Evolutionary conservation across 2,113 vertebrate species (phyloP).

Genomic region (Hyperoodon ampullatus): DNA sequence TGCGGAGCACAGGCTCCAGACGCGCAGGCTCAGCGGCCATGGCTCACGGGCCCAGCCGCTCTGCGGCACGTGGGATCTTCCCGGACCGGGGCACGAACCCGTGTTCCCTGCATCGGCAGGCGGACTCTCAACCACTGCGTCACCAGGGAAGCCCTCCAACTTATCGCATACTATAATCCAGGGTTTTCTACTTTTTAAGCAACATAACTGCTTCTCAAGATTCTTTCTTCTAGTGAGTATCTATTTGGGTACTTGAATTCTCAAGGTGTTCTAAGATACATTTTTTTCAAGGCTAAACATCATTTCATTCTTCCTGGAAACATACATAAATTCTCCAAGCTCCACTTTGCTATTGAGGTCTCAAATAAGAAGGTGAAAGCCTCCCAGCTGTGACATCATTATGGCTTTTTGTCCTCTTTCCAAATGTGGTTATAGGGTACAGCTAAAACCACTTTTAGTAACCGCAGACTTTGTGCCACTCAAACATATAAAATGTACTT

Average conservation of each 20-base stretch:
- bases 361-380: not conserved
- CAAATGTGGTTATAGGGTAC: not conserved
- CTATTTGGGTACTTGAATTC: not conserved
- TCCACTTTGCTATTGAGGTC: not conserved
- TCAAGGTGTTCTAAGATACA: not conserved
- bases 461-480: not conserved
- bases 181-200: not conserved
- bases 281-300: conserved; percentile 47
- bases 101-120: no score
- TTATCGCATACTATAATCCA: not conserved
- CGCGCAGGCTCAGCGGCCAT: no score
- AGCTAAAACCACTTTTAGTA: not conserved
- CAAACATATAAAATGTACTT: not conserved
- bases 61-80: no score
- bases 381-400: conserved; percentile 1
- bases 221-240: not conserved
- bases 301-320: conserved; percentile 35
- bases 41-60: no score
- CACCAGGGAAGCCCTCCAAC: not conserved
- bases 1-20: no score
- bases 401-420: not conserved
- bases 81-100: no score
- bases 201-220: not conserved
- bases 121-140: no score
- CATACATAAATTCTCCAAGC: not conserved